Evolutionary conservation across 64 coral and sea anemone genomes (phyloP), one percentile per base, ranked within the genome.

Genomic region (Pocillopora verrucosa): DNA sequence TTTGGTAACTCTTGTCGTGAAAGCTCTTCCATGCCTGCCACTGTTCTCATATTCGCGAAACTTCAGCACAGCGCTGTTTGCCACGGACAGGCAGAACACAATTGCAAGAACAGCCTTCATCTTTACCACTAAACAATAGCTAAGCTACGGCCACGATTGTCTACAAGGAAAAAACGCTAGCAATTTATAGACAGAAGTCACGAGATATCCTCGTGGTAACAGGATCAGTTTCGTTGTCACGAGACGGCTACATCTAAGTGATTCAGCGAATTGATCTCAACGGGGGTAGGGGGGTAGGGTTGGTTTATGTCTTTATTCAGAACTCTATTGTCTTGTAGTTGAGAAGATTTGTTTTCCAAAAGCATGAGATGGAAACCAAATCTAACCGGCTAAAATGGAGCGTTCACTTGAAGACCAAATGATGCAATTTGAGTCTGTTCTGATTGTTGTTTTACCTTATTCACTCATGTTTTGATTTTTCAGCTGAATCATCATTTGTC

Each of bases 11-110:
- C 67, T 92, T 96, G 34, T 45, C 60, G 80, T 92, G 87, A 60
- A 96, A 87, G 9, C 36, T 60, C 37, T 96, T 96, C 94, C 94
- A 96, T 34, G 80, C 90, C 14, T 92, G 80, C 94, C 94, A 96
- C 38, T 92, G 73, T 1, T 41, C 12, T 89, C 68, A 63, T 87
- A 82, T 10, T 92, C 90, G 10, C 93, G 91, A 56, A 76, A 65
- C 30, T 75, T 72, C 34, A 81, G 2, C 3, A 92, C 87, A 13
- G 80, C 56, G 11, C 87, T 82, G 16, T 35, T 86, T 37, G 89
- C 89, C 35, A 89, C 82, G 61, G 88, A 83, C 37, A 96, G n/a
- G 26, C 83, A 35, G 25, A 56, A 57, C 79, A 93, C n/a, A 70
- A 83, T 79, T 10, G 82, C 87, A 63, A 56, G 73, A 73, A 72